Conservation (phyloP, 1,140 invertebrate genomes). For the Penaeus chinensis region DNA sequence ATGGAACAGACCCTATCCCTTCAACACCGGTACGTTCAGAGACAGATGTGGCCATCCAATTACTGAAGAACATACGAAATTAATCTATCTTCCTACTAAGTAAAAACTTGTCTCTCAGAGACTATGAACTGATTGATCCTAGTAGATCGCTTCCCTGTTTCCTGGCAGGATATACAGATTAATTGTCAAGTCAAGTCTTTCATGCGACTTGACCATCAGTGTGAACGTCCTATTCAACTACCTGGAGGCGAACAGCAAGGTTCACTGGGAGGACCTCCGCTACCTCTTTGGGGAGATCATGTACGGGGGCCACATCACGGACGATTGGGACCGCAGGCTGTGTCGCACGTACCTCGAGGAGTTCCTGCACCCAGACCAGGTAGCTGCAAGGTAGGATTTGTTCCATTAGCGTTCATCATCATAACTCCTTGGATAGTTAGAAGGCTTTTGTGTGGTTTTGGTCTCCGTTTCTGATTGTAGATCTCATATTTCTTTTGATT, state of each 20-base stretch:
- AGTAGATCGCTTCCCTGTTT: no score
- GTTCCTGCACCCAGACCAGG: conserved; percentile 90
- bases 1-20: conserved; percentile 93
- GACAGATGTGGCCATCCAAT: not conserved
- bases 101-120: no score
- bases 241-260: conserved; percentile 90
- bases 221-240: conserved; percentile 96
- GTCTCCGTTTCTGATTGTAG: not conserved
- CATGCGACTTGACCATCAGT: conserved; percentile 92
- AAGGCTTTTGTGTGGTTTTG: no score
- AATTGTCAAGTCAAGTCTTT: conserved; percentile 59
- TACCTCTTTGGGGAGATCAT: conserved; percentile 98
- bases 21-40: conserved; percentile 75
- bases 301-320: conserved; percentile 98
- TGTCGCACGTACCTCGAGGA: conserved; percentile 92
- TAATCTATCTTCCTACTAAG: no score
- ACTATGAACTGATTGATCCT: not conserved
- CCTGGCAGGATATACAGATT: no score
- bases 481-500: no score
- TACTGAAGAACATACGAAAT: no score
- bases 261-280: conserved; percentile 94
- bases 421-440: no score
- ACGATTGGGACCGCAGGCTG: conserved; percentile 93
- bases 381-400: conserved; percentile 67
- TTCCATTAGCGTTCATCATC: no score